Evolutionary conservation across 2,888 invertebrate genomes (phyloP).

Genomic region (Isotomurus palustris): DNA sequence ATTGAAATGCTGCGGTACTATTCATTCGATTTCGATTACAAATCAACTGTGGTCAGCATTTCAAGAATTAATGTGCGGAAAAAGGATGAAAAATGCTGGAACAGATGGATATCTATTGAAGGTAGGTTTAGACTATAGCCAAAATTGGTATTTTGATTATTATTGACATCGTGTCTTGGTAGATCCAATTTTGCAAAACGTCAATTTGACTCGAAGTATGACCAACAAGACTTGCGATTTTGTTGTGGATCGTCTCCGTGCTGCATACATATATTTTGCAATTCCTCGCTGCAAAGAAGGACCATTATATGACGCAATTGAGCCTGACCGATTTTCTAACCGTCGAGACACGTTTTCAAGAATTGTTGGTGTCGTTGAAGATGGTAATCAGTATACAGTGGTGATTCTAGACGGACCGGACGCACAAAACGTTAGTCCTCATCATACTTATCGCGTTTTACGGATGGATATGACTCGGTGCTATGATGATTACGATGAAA

Average conservation of each 20-base stretch:
- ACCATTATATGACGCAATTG: constrained; percentile 48
- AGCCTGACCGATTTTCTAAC: background rate
- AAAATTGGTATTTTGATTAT: background rate
- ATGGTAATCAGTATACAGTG: no score
- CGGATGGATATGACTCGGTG: no score
- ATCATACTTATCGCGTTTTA: no score
- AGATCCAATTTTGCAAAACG: constrained; percentile 54
- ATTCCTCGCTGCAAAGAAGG: constrained; percentile 50
- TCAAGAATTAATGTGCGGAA: constrained; percentile 36
- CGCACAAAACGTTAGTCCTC: no score
- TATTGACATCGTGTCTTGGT: constrained; percentile 14
- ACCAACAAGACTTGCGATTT: constrained; percentile 53
- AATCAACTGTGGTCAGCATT: constrained; percentile 46
- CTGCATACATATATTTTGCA: constrained; percentile 53
- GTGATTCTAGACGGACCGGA: no score
- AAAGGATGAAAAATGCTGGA: constrained; percentile 49
- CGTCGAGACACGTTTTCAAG: constrained; percentile 1
- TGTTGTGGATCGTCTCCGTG: constrained; percentile 52
- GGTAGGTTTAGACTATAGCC: constrained; percentile 38
- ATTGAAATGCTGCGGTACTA: constrained; percentile 50
- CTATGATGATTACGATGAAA: no score
- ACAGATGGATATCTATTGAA: constrained; percentile 50
- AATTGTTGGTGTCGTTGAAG: no score
- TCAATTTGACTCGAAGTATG: constrained; percentile 53
- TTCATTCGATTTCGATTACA: constrained; percentile 45